phyloP scores from a whole-genome alignment of 2,888 invertebrate species.

The Erebia aethiops region DNA sequence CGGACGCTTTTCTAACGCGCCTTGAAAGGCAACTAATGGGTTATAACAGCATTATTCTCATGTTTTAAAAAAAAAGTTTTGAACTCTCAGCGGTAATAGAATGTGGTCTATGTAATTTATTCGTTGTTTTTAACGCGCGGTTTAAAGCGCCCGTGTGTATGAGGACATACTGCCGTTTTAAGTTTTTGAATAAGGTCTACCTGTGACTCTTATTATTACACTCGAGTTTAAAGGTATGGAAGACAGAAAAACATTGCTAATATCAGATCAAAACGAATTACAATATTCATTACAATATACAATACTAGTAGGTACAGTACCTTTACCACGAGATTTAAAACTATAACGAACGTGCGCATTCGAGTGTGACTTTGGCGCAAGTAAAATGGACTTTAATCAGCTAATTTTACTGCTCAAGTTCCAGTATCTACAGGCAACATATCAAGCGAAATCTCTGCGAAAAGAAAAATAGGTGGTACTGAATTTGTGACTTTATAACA shows the following conservation, averaged over 20 bases:
- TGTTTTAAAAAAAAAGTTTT: no score
- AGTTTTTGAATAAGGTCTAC: slow-evolving; percentile 14
- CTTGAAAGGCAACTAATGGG: not conserved
- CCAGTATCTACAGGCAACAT: no score
- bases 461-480: no score
- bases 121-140: not conserved
- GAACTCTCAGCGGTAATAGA: not conserved
- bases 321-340: no score
- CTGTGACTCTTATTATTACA: slow-evolving; percentile 31
- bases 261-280: slow-evolving; percentile 71
- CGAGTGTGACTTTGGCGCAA: no score
- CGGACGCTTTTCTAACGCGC: slow-evolving; percentile 3
- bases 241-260: slow-evolving; percentile 80
- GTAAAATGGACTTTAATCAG: no score
- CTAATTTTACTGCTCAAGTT: no score
- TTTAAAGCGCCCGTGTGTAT: not conserved
- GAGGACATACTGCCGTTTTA: slow-evolving; percentile 32
- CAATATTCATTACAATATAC: slow-evolving; percentile 55
- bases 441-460: no score
- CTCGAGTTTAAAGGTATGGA: slow-evolving; percentile 59
- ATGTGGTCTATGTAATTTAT: not conserved
- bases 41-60: no score
- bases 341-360: no score
- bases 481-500: no score
- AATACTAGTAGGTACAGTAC: slow-evolving; percentile 32